Evolutionary conservation across 2,888 invertebrate genomes (phyloP), one percentile per base, ranked within the genome.

Genomic region (Autographa pulchrina): DNA sequence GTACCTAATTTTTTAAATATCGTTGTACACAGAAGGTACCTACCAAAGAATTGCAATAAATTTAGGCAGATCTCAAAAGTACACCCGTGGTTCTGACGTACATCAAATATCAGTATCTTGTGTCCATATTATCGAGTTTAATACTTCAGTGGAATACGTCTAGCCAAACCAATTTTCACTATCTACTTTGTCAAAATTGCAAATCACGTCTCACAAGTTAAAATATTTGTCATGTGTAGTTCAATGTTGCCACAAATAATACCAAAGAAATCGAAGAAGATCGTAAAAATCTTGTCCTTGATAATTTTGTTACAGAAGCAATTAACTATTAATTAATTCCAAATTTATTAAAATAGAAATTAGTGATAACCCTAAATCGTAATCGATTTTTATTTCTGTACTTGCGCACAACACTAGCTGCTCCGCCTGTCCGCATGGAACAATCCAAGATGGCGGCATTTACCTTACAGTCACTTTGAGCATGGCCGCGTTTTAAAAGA

Each of bases 401-500:
- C 92, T 87, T 93, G 94, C 93, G 94, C 93, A 93, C 94, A 93
- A 87, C 94, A 93, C 94, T 94, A 94, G 87, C 84, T 74, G 81
- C 85, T 80, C 82, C 89, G 90, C 84, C 88, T 89, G 88, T 81
- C 91, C 93, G 92, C 93, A 93, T 93, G 93, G 92, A 88, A 91
- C 89, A 86, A 92, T 92, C 86, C 94, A 94, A 95, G 85, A 95
- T 95, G 95, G 95, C 95, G 93, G 92, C 89, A 92, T 92, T 91
- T 90, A 92, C 91, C 92, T 92, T 91, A 92, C 91, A 93, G 91
- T 92, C 92, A 91, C 88, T 90, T 85, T 89, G 92, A 91, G 91
- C 87, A 92, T 94, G 92, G 91, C 92, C 91, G 89, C 88, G 88
- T 89, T 90, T 88, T 92, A 90, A 90, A 87, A 87, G 88, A 89